A percentile compares a stretch with the other conserved stretches of the same genome.
These are phyloP conservation scores for Aldabrachelys gigantea DNA, from an alignment of 2,113 vertebrate genomes.

Conservation along the genomic window DNA sequence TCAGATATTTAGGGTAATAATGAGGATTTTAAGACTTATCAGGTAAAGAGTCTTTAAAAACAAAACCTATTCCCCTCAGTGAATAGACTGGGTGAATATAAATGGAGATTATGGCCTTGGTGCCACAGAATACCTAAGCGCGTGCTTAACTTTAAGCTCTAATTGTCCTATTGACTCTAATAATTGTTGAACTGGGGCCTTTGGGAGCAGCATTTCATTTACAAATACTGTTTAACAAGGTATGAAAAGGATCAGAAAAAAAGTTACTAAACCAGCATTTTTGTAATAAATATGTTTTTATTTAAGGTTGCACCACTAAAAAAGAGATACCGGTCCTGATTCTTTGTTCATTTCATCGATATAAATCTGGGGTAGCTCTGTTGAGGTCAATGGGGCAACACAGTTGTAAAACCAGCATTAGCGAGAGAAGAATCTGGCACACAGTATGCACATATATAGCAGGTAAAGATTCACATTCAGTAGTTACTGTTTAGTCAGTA, in stretches of 20 bases:
- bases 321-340: neutral
- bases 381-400: conserved; percentile 6
- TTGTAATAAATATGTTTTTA: neutral
- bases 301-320: neutral
- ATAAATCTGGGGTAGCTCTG: conserved; percentile 23
- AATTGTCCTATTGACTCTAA: neutral
- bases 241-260: neutral
- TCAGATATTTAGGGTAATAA: neutral
- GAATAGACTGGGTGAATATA: neutral
- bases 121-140: neutral
- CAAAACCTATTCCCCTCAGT: neutral
- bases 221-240: neutral
- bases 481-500: neutral
- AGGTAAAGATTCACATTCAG: neutral
- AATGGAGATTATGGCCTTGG: neutral
- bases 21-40: neutral
- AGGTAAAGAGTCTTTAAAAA: neutral
- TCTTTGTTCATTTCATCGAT: conserved; percentile 19
- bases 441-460: neutral
- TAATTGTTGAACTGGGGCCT: neutral
- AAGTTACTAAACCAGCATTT: neutral
- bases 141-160: neutral
- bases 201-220: neutral
- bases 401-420: conserved; percentile 23
- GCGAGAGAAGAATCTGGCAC: conserved; percentile 23